These are phyloP conservation scores for Enteromius thamalakanensis DNA, from an alignment of 2,797 vertebrate genomes.

Conservation along the genomic window DNA sequence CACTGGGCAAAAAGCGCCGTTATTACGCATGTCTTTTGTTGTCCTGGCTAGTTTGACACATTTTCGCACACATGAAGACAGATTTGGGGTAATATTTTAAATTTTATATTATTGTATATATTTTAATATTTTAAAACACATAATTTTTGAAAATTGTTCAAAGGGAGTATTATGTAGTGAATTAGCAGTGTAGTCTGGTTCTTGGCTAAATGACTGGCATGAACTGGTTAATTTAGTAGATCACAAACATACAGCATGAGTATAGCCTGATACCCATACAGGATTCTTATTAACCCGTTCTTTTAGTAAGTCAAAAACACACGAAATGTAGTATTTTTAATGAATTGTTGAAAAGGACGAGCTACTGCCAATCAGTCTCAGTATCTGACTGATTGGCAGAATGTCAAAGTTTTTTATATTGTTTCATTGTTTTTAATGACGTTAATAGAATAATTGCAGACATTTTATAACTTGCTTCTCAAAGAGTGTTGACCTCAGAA, in stretches of 20 bases:
- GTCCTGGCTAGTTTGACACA: too few relatives aligned
- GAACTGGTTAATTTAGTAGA: not conserved
- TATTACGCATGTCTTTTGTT: too few relatives aligned
- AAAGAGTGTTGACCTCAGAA: not conserved
- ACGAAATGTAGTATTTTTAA: not conserved
- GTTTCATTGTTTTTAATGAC: not conserved
- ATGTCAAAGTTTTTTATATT: not conserved
- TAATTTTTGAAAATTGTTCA: too few relatives aligned
- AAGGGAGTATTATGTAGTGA: too few relatives aligned
- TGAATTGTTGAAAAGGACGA: not conserved
- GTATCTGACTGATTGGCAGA: not conserved
- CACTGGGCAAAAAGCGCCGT: too few relatives aligned
- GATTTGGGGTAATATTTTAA: too few relatives aligned
- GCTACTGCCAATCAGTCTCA: too few relatives aligned
- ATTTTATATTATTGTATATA: too few relatives aligned
- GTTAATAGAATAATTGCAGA: not conserved
- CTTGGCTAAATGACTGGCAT: not conserved
- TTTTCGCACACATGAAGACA: too few relatives aligned
- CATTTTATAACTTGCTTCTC: not conserved
- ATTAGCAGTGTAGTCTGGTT: not conserved
- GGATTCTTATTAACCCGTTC: not conserved
- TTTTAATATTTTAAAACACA: too few relatives aligned
- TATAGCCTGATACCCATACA: not conserved
- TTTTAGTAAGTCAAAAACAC: not conserved
- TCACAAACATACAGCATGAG: constrained; percentile 1